Evolutionary conservation across 2,113 vertebrate genomes (phyloP).

Genomic region (Melanotaenia duboulayi): DNA sequence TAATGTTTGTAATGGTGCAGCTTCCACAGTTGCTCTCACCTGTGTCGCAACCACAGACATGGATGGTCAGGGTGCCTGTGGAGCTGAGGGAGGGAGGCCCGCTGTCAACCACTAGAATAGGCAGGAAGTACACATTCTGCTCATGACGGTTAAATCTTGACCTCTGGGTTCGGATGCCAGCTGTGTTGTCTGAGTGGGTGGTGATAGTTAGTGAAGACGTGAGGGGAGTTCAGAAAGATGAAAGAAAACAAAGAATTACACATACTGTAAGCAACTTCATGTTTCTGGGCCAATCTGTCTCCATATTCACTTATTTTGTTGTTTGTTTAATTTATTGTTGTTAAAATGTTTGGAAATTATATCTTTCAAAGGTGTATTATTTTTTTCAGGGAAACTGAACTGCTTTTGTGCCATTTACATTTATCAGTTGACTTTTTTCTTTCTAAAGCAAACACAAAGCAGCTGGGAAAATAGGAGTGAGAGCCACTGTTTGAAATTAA

Average conservation of each 20-base stretch:
- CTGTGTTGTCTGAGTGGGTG: slow-evolving; percentile 89
- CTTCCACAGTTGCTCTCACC: slow-evolving; percentile 62
- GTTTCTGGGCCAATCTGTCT: neutral
- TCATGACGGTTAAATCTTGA: slow-evolving; percentile 94
- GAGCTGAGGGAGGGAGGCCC: slow-evolving; percentile 94
- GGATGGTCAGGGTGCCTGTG: slow-evolving; percentile 96
- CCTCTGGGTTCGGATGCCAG: slow-evolving; percentile 89
- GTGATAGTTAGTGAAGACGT: neutral
- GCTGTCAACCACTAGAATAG: slow-evolving; percentile 94
- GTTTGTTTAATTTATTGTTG: too few relatives aligned
- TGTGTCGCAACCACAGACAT: slow-evolving; percentile 91
- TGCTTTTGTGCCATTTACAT: slow-evolving; percentile 30
- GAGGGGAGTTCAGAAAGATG: slow-evolving; percentile 26
- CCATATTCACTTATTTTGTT: too few relatives aligned
- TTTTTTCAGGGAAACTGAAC: slow-evolving; percentile 3
- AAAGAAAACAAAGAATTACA: slow-evolving; percentile 30
- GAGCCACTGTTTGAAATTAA: slow-evolving; percentile 55
- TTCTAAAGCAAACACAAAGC: slow-evolving; percentile 32
- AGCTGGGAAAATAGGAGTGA: slow-evolving; percentile 20
- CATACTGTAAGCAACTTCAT: slow-evolving; percentile 15
- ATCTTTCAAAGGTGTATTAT: neutral
- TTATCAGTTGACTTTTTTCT: slow-evolving; percentile 10
- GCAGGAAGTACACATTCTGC: slow-evolving; percentile 94
- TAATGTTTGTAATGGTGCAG: slow-evolving; percentile 52
- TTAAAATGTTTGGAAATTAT: slow-evolving; percentile 17